phyloP scores from a whole-genome alignment of 2,113 vertebrate species.

The Lasiurus borealis region DNA sequence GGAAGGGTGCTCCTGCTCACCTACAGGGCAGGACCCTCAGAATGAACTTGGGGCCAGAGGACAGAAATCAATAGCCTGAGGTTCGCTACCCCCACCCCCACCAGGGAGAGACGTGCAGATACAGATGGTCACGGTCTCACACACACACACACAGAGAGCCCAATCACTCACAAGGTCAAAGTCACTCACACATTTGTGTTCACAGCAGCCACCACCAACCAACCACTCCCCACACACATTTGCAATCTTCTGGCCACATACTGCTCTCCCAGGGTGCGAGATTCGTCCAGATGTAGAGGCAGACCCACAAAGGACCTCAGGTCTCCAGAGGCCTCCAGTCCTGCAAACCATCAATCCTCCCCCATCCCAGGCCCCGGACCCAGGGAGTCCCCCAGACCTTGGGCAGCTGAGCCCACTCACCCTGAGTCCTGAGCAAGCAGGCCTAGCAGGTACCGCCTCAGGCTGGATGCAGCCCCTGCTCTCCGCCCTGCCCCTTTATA shows the following conservation, averaged over 20 bases:
- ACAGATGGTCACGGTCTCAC: background rate
- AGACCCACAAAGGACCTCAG: background rate
- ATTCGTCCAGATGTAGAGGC: background rate
- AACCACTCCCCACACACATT: rapidly evolving
- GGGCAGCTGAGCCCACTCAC: constrained; percentile 56
- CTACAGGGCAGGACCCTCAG: background rate
- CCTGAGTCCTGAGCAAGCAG: background rate
- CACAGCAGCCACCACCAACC: background rate
- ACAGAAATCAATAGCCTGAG: background rate
- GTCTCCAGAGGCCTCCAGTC: background rate
- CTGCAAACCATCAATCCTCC: background rate
- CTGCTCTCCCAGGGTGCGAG: background rate
- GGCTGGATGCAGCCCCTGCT: background rate
- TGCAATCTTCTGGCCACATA: background rate
- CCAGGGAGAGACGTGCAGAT: background rate
- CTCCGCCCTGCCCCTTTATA: constrained; percentile 55
- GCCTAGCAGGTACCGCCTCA: background rate
- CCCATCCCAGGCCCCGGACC: background rate
- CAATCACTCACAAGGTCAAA: background rate
- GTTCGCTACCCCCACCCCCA: background rate
- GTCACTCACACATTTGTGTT: background rate
- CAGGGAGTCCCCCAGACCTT: background rate
- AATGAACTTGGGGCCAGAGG: background rate
- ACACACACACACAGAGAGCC: too few species aligned
- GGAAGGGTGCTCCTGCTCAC: background rate